Base-by-base conservation (phyloP, 2,888 invertebrate species). In the Hypolimnas misippus region DNA sequence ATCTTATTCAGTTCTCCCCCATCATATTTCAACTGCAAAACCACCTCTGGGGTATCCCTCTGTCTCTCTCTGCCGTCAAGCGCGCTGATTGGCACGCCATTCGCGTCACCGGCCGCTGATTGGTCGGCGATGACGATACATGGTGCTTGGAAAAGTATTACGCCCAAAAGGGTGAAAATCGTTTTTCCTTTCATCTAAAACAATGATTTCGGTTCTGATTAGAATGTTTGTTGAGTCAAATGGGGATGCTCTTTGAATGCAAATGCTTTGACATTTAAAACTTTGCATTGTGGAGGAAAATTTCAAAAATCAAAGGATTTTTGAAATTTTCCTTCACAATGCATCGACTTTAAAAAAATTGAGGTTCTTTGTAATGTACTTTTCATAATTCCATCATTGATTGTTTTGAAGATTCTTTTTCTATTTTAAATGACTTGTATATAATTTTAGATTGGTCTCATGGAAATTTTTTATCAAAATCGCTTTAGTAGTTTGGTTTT, bases 1-100 rank as follows among this genome's bases (percentile, higher is more conserved):
- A 92, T 87, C 80, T 85, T 84, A 81, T 91, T 83, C 83, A 92
- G 81, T 79, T 86, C 86, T 55, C 92, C 92, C 14, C 78, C 76
- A 58, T 87, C 83, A 68, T 92, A 92, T 71, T 92, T 92, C 73
- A 92, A 75, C 68, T 91, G 89, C 19, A 92, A 73, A 49, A 92
- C 86, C 8, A 92, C 90, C 70, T 90, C 90, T 0, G 91, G 89
- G 2, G 82, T 81, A 19, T 82, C 82, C 64, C 77, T 56, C 66
- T 70, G 77, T 81, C 84, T 82, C 79, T 75, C 73, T 82, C 76
- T 77, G 38, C 12, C 56, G 21, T 35, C 49, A 2, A 35, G 12
- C 7, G 31, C 44, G 29, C 19, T 78, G 8, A 86, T 86, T 86
- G 84, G 84, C 60, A 75, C 73, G 1, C 71, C 72, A 16, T 75